Base-by-base conservation (phyloP, 23 tunicate genomes). In the Trididemnum clinides region DNA sequence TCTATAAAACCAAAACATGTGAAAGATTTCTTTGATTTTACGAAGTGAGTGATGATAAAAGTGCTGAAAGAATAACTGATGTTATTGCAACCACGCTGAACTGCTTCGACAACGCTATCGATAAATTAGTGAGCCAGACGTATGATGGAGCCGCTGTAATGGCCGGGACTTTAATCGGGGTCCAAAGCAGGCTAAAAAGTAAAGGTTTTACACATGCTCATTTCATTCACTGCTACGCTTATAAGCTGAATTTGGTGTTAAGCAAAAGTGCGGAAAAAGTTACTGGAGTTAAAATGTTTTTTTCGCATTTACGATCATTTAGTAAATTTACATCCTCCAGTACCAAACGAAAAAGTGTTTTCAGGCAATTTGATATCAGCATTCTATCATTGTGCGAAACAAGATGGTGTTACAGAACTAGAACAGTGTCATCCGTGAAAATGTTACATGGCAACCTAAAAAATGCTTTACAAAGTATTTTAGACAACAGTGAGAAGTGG, bases 261-360 rank as follows among this genome's bases (percentile, higher is more conserved):
- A 62, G 69, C 69, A 62, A 62, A 62, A 62, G 69, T 62, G 69
- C 69, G 27, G 69, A 62, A 62, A 62, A 21, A 62, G 69, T 62
- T 62, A 21, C 69, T 62, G 69, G 69, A 62, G 69, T 18, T 62
- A 19, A 21, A 62, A 18, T 62, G 69, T 62, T 62, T 62, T 62
- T 62, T 62, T 62, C 69, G 23, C 69, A 62, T 62, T 62, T 62
- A 62, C 69, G 69, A 6, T 62, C 69, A 21, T 62, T 62, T 62
- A 62, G 27, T 62, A 62, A 62, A 62, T 62, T 62, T 62, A 26
- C 27, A 62, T 62, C 69, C 27, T 62, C 69, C 4, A 62, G 69
- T 62, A 62, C 69, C 27, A 62, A 62, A 21, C 69, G 69, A 62
- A 62, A 62, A 62, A 62, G 69, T 62, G 27, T 62, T 62, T 62